These are phyloP conservation scores for Stichodactyla mertensii DNA, from an alignment of 64 coral and sea anemone genomes.

Conservation along the genomic window DNA sequence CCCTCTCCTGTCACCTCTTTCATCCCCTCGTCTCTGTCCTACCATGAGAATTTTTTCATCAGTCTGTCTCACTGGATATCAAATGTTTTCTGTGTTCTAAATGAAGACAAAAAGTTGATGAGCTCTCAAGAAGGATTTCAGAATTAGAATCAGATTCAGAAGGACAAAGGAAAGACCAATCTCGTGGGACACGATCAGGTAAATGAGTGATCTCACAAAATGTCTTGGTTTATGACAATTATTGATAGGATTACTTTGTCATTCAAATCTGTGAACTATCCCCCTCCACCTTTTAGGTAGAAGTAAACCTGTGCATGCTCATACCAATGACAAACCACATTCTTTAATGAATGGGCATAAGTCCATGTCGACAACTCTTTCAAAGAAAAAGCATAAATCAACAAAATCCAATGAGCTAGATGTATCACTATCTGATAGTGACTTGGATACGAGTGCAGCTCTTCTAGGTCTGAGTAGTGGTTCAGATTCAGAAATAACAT, in stretches of 20 bases:
- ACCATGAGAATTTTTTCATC: no score
- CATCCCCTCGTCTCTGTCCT: no score
- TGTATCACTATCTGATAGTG: conserved; percentile 18
- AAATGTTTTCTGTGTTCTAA: not conserved
- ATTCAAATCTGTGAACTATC: no score
- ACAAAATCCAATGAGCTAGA: not conserved
- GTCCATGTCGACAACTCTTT: not conserved
- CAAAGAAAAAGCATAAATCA: not conserved
- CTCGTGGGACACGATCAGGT: not conserved
- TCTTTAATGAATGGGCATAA: not conserved
- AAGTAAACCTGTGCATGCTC: not conserved
- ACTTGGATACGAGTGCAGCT: conserved; percentile 30
- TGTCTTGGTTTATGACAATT: no score
- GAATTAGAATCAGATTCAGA: not conserved
- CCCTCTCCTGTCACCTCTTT: no score
- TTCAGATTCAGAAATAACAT: conserved; percentile 36
- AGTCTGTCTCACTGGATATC: no score
- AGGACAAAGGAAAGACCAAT: not conserved
- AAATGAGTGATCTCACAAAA: not conserved
- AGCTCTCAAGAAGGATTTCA: not conserved
- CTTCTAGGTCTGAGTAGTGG: conserved; percentile 34
- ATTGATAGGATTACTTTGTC: no score
- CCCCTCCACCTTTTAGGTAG: not conserved
- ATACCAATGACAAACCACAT: not conserved
- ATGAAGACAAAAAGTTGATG: not conserved